phyloP scores from a whole-genome alignment of 2,888 invertebrate species.

The Tricholauxania praeusta region DNA sequence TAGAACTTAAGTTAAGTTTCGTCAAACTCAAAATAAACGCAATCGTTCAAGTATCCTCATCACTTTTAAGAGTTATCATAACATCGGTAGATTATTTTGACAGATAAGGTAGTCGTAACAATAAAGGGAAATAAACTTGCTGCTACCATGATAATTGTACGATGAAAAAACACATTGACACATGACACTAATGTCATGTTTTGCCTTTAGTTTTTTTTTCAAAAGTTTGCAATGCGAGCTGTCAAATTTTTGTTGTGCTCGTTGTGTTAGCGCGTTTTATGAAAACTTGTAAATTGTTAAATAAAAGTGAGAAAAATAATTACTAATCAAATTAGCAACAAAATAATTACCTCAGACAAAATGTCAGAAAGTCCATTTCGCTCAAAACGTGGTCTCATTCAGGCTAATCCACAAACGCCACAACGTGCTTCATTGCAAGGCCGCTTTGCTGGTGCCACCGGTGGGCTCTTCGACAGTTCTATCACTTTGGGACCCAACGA shows the following conservation, averaged over 20 bases:
- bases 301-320: neutral
- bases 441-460: neutral
- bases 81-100: too few species aligned
- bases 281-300: neutral
- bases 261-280: conserved; percentile 13
- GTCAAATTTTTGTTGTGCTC: conserved; percentile 18
- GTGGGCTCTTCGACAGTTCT: conserved; percentile 49
- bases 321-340: neutral
- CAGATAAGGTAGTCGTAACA: too few species aligned
- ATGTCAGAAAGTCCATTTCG: conserved; percentile 51
- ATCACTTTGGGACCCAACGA: conserved; percentile 57
- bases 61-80: too few species aligned
- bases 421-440: conserved; percentile 22
- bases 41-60: too few species aligned
- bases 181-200: too few species aligned
- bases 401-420: conserved; percentile 46
- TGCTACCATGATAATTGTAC: too few species aligned
- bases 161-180: too few species aligned
- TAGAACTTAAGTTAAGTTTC: too few species aligned
- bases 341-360: neutral
- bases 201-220: too few species aligned
- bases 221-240: neutral
- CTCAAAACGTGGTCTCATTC: conserved; percentile 44
- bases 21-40: too few species aligned
- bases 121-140: too few species aligned